Base-by-base conservation (phyloP, 2,888 invertebrate species). In the Oxyteleia sp. region DNA sequence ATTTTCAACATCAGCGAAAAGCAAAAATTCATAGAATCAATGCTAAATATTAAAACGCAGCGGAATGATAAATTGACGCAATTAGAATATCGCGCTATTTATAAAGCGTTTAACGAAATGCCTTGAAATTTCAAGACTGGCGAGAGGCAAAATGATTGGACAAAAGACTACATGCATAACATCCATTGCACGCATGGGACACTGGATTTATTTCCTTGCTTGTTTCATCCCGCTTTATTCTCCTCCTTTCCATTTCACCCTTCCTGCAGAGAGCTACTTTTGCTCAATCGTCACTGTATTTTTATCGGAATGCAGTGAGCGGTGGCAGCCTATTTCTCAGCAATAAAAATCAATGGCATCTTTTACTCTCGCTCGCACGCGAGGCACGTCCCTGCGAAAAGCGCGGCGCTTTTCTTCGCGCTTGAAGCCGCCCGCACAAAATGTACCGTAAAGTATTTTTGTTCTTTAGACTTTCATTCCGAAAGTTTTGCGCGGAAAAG, bases 301-400 rank as follows among this genome's bases (percentile, higher is more conserved):
- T 84, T 82, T 64, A 84, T 81, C 85, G 84, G 82, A 86, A 85
- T 84, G 85, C 82, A 81, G 82, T 72, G 71, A 83, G 82, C 84
- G 61, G 51, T 51, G 59, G 76, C 43, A 81, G 82, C 79, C 86
- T 90, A 90, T 89, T 90, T 90, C 84, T 87, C 88, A 85, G 66
- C 88, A 88, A 90, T 82, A 69, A 76, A 76, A 82, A 81, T 75
- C 75, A 81, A 74, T 68, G 64, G 18, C 74, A 75, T 72, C 63
- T 53, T 61, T 59, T 47, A 61, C 74, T 68, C 74, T 38, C 55
- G 41, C 83, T 84, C 85, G 87, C 85, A 89, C 85, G 86, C 88
- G 78, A 85, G 75, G 86, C 89, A 89, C 90, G 89, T 90, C 85
- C 75, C 84, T 85, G 84, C 82, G 43, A 69, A 81, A 69, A 81